phyloP scores from a whole-genome alignment of 1,140 invertebrate species.

The Achatina immaculata region DNA sequence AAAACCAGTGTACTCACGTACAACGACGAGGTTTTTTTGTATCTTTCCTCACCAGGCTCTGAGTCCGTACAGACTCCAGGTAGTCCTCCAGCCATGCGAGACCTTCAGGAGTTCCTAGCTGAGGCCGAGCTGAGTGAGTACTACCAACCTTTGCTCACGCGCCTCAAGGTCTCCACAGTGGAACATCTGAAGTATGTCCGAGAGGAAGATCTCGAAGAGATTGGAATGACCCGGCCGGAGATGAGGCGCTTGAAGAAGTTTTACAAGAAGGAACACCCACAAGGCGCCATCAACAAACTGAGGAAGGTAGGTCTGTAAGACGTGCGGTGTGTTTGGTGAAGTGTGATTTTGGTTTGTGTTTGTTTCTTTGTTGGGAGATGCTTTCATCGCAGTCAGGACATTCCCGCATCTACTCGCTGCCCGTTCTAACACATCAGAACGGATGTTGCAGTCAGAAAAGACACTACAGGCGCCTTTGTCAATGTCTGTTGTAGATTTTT shows the following conservation, averaged over 20 bases:
- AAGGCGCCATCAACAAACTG: conserved; percentile 77
- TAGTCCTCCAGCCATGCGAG: conserved; percentile 66
- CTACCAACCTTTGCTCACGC: conserved; percentile 80
- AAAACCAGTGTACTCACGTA: too few relatives aligned
- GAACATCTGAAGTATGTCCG: conserved; percentile 97
- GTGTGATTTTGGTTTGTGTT: too few relatives aligned
- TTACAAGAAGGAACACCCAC: conserved; percentile 89
- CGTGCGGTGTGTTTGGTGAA: too few relatives aligned
- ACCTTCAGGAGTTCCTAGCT: conserved; percentile 89
- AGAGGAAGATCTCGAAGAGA: conserved; percentile 89
- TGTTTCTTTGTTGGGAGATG: too few relatives aligned
- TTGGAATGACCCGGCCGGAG: conserved; percentile 96
- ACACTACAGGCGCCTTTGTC: too few relatives aligned
- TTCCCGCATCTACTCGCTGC: too few relatives aligned
- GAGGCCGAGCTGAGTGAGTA: conserved; percentile 93
- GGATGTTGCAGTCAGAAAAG: too few relatives aligned
- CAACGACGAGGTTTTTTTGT: too few relatives aligned
- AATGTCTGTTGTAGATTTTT: too few relatives aligned
- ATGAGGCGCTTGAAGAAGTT: conserved; percentile 93
- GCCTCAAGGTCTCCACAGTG: conserved; percentile 77
- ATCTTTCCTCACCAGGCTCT: conserved; percentile 13
- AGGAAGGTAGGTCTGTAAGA: conserved; percentile 55
- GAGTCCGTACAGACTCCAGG: conserved; percentile 5
- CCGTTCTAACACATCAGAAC: too few relatives aligned
- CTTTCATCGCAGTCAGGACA: too few relatives aligned